Evolutionary conservation across 2,797 vertebrate species (phyloP).

Genomic region (Cryptoblepharus egeriae): DNA sequence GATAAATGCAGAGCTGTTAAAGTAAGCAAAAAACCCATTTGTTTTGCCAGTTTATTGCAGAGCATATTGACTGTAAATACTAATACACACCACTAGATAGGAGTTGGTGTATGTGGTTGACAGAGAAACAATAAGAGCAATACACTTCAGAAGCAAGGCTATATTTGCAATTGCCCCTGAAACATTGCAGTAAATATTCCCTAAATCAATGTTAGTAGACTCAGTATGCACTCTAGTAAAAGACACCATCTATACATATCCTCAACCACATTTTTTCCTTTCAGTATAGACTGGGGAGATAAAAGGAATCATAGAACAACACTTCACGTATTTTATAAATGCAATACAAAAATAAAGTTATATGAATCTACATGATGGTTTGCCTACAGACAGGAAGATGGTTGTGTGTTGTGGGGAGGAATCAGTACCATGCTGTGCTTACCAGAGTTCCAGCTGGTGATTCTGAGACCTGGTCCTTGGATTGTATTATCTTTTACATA

Average conservation of each 20-base stretch:
- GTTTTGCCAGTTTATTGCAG: slow-evolving; percentile 34
- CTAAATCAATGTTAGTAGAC: neutral
- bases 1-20: slow-evolving; percentile 28
- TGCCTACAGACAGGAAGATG: neutral
- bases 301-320: neutral
- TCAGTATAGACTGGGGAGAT: neutral
- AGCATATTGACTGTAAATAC: slow-evolving; percentile 10
- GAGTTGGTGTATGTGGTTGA: neutral
- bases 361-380: neutral
- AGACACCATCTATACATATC: neutral
- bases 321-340: neutral
- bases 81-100: slow-evolving; percentile 10
- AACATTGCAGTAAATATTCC: neutral
- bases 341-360: too few relatives aligned
- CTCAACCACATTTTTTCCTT: neutral
- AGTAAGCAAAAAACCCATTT: slow-evolving; percentile 37
- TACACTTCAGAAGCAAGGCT: neutral
- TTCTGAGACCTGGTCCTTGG: neutral
- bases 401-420: neutral
- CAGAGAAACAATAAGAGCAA: neutral
- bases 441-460: neutral
- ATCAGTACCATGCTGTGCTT: neutral
- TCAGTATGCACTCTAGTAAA: neutral
- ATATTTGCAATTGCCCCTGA: neutral
- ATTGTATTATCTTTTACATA: neutral